Conservation (phyloP, 2,113 vertebrate species). For the Hyperopisus bebe region DNA sequence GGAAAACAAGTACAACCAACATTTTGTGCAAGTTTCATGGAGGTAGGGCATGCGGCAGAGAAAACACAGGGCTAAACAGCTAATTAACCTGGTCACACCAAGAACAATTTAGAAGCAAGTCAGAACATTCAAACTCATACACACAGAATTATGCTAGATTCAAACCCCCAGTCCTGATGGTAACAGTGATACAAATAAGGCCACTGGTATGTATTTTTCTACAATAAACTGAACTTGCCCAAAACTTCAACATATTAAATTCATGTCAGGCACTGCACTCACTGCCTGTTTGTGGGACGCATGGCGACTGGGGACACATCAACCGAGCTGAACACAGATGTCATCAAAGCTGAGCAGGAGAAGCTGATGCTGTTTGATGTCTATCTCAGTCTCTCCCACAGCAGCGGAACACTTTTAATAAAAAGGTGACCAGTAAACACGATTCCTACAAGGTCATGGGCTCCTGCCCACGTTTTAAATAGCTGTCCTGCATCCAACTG, state of each 20-base stretch:
- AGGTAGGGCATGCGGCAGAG: background rate
- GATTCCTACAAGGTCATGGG: background rate
- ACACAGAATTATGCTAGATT: background rate
- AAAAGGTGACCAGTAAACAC: background rate
- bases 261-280: background rate
- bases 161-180: background rate
- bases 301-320: background rate
- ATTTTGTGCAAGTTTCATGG: background rate
- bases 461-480: background rate
- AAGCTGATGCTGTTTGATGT: background rate
- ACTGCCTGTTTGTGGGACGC: background rate
- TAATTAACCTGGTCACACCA: background rate
- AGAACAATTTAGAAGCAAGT: background rate
- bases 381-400: background rate
- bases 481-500: background rate
- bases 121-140: background rate
- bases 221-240: background rate
- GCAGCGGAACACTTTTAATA: background rate
- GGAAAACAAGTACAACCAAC: conserved; percentile 44
- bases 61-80: background rate
- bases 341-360: background rate
- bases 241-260: background rate
- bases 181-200: background rate
- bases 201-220: background rate
- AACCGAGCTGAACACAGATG: background rate